Percentiles rank a stretch among this genome's conserved stretches.
These are phyloP conservation scores for Mimumesa dahlbomi DNA, from an alignment of 2,888 invertebrate species.

Conservation along the genomic window DNA sequence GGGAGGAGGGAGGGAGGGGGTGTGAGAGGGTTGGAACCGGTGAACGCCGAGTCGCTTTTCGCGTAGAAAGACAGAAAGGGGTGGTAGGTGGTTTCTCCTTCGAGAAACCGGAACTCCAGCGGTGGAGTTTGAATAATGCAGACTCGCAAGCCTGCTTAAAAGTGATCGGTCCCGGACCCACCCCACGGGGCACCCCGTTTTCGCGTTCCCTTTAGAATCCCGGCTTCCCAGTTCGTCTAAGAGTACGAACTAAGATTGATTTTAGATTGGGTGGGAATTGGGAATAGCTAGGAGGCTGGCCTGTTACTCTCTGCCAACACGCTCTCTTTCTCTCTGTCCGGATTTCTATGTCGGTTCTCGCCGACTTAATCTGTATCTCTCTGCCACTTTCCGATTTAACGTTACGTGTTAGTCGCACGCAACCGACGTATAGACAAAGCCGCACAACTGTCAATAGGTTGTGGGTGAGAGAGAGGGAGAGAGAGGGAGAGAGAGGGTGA, in stretches of 20 bases:
- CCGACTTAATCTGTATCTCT: too few relatives aligned
- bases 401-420: too few relatives aligned
- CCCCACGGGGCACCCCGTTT: slow-evolving; percentile 28
- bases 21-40: slow-evolving; percentile 33
- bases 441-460: too few relatives aligned
- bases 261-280: slow-evolving; percentile 79
- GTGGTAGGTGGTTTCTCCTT: too few relatives aligned
- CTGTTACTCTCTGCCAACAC: slow-evolving; percentile 55
- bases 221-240: slow-evolving; percentile 67
- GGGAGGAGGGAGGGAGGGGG: slow-evolving; percentile 13
- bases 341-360: too few relatives aligned
- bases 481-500: too few relatives aligned
- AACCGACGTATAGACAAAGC: too few relatives aligned
- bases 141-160: slow-evolving; percentile 77
- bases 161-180: slow-evolving; percentile 73
- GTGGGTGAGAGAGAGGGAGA: too few relatives aligned
- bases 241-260: slow-evolving; percentile 79
- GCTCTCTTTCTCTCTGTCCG: too few relatives aligned
- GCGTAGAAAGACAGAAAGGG: slow-evolving; percentile 59
- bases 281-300: slow-evolving; percentile 73
- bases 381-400: too few relatives aligned
- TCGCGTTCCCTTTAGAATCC: slow-evolving; percentile 58
- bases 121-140: slow-evolving; percentile 77
- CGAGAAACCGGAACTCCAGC: slow-evolving; percentile 47
- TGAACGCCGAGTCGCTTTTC: too few relatives aligned